Base-by-base conservation (phyloP, 2,113 vertebrate species). In the Pedionomus torquatus region DNA sequence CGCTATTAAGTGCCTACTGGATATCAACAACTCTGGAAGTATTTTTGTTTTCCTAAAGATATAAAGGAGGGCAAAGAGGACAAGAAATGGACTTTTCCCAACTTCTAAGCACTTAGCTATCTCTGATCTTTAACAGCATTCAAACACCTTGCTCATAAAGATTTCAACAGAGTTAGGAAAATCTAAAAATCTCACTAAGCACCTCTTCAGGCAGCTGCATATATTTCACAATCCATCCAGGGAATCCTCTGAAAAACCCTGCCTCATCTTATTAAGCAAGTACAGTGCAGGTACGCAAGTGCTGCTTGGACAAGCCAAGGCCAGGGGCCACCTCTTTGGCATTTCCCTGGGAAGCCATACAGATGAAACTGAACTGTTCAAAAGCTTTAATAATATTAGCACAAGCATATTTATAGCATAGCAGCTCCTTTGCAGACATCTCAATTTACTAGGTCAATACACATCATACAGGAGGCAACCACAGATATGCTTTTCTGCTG, bases 361-460 rank as follows among this genome's bases (percentile, higher is more conserved):
- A 26, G 84, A 80, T 28, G 10, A 90, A 94, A 93, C 44, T 30
- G 14, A 95, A 81, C 35, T 5, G 55, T 68, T 83, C 83, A 63
- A 95, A 97, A 96, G 89, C 82, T 95, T 94, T 76, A 89, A 96
- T 77, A 96, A 95, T 96, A 96, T 95, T 95, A 94, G 84, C 71
- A 93, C 79, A 95, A 94, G 82, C 48, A 51, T 75, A 83, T 81
- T 97, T 95, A 93, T 80, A 96, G 92, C 74, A 60, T 48, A 81
- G 83, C 83, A 78, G 93, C 65, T 96, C 89, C 75, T 89, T 55
- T 63, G 51, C 90, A 95, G 87, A 93, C 89, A 95, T 97, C 90
- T 96, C 96, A 70, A 80, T 93, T 97, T 97, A 96, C 93, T 94
- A 96, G 87, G 65, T 96, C 95, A 97, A 97, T 94, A 94, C 25